Conservation (phyloP, 2,797 vertebrate genomes). For the Liasis olivaceus region DNA sequence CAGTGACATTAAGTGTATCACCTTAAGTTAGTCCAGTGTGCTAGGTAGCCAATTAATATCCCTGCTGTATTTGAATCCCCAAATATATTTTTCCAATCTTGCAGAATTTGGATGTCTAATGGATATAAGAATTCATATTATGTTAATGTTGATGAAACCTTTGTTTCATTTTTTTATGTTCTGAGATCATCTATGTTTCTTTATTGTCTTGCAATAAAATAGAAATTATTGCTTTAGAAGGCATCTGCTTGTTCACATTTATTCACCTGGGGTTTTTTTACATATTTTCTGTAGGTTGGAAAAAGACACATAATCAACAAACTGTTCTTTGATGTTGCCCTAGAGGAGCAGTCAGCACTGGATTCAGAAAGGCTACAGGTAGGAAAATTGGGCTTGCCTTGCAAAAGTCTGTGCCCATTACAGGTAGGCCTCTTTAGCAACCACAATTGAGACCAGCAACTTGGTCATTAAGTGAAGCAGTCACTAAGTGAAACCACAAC, state of each 20-base stretch:
- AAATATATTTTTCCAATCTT: not conserved
- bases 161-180: not conserved
- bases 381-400: not conserved
- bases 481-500: not conserved
- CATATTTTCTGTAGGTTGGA: slow-evolving; percentile 81
- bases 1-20: not conserved
- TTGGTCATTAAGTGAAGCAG: not conserved
- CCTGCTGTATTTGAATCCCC: not conserved
- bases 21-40: not conserved
- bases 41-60: not conserved
- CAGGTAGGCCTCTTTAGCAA: not conserved
- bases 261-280: not conserved
- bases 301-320: slow-evolving; percentile 90
- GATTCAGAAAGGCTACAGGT: slow-evolving; percentile 93
- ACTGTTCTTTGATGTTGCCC: slow-evolving; percentile 89
- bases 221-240: not conserved
- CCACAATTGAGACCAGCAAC: not conserved
- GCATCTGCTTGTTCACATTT: not conserved
- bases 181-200: not conserved
- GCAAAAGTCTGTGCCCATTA: not conserved
- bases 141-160: not conserved
- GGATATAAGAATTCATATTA: not conserved
- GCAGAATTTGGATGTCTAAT: not conserved
- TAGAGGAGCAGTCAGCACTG: slow-evolving; percentile 75
- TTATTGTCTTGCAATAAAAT: not conserved